Evolutionary conservation across 1,140 invertebrate genomes (phyloP), one percentile per base, ranked within the genome.

Genomic region (Megalopta genalis): DNA sequence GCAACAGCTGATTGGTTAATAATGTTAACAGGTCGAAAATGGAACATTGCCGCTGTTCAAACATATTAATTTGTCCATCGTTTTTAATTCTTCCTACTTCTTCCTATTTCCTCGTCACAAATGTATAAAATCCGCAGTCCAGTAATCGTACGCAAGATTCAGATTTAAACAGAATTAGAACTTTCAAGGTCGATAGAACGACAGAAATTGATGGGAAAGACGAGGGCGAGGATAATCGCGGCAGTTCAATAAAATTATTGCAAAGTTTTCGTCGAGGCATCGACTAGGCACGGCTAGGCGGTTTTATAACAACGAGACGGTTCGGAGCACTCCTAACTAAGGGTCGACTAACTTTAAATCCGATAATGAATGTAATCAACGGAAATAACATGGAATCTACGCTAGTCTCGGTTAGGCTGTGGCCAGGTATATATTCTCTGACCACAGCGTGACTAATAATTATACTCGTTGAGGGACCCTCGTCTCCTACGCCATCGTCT

Each of bases 351-450:
- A 86, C 77, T 88, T 89, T 88, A 87, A 88, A 90, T 90, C 86
- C 84, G 88, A 90, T 91, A 90, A 91, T 90, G 82, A 91, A 90
- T 90, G 88, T 90, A 89, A 91, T 91, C 88, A 89, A 42, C 12
- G 81, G 81, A 91, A 90, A 91, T 90, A 91, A 89, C 88, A 90
- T 91, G 88, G 87, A 90, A 90, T 91, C 87, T 88, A 86, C 73
- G 62, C 57, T 62, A 84, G 70, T 70, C 73, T 82, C 70, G 71
- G 77, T 77, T 83, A 18, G 64, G 23, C 37, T 54, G 68, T 74
- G 72, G 70, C 77, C 84, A 79, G 79, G 86, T 84, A 85, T 83
- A 83, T 75, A 67, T 86, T 80, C 81, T 67, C 81, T 78, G 80
- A 82, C 83, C 83, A 87, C 79, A 80, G 80, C 85, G 83, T 87